These are phyloP conservation scores for Cheilosia vernalis DNA, from an alignment of 2,888 invertebrate species.

Conservation along the genomic window DNA sequence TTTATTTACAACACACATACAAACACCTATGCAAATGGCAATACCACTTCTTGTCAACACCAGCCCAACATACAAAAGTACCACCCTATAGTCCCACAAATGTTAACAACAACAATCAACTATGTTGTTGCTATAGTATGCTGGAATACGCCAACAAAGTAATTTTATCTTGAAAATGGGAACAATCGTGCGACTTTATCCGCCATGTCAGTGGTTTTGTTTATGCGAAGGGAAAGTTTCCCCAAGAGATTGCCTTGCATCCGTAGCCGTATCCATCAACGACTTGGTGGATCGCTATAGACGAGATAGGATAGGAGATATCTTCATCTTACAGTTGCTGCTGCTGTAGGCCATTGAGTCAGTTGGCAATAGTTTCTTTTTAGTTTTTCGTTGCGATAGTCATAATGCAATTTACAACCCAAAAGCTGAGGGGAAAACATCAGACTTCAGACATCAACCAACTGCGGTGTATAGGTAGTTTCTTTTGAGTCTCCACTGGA, in stretches of 20 bases:
- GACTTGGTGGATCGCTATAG: slow-evolving; percentile 3
- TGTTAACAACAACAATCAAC: slow-evolving; percentile 22
- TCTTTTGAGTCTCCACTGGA: background rate
- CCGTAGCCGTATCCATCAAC: slow-evolving; percentile 6
- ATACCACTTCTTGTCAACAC: background rate
- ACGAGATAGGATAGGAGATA: too few species aligned
- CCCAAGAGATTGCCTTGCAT: slow-evolving; percentile 36
- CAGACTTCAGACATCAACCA: background rate
- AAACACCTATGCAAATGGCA: background rate
- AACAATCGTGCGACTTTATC: slow-evolving; percentile 57
- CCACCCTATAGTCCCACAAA: background rate
- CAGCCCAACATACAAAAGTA: background rate
- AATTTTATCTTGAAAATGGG: slow-evolving; percentile 34
- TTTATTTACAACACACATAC: too few species aligned
- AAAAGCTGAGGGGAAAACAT: slow-evolving; percentile 11
- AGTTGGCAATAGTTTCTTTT: slow-evolving; percentile 46
- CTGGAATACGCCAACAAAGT: background rate
- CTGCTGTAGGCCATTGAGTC: slow-evolving; percentile 55
- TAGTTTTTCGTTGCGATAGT: slow-evolving; percentile 10
- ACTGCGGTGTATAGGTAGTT: background rate
- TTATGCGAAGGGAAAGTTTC: slow-evolving; percentile 61
- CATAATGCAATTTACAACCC: slow-evolving; percentile 26
- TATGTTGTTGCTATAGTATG: background rate
- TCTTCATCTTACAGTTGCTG: slow-evolving; percentile 12
- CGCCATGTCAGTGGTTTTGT: slow-evolving; percentile 19